Conservation (phyloP, 2,797 vertebrate species). For the Anabas testudineus region DNA sequence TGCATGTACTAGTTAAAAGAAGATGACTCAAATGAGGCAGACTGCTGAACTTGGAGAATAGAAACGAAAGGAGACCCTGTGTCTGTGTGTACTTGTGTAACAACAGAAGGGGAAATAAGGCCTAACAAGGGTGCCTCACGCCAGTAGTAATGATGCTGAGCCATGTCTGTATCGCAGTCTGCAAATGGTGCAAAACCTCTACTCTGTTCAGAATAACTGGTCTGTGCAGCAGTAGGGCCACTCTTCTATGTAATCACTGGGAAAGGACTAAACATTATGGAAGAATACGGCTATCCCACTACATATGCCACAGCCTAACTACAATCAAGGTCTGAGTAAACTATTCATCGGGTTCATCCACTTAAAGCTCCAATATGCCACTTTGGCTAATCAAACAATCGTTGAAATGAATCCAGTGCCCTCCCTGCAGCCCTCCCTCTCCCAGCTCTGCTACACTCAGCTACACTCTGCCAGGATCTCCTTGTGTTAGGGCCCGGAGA, state of each 20-base stretch:
- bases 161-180: background rate
- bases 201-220: background rate
- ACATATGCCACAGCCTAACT: too few relatives aligned
- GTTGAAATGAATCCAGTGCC: too few relatives aligned
- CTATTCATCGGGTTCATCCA: background rate
- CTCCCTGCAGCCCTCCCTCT: too few relatives aligned
- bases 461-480: too few relatives aligned
- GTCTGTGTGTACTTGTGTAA: background rate
- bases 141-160: background rate
- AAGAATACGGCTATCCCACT: constrained; percentile 4
- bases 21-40: constrained; percentile 49
- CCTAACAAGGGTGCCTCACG: background rate
- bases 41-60: constrained; percentile 16
- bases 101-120: background rate
- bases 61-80: background rate
- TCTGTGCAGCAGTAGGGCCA: background rate
- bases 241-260: background rate
- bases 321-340: background rate
- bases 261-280: background rate
- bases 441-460: too few relatives aligned
- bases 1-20: constrained; percentile 9
- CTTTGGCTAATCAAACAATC: too few relatives aligned
- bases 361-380: too few relatives aligned
- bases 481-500: too few relatives aligned
- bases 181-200: background rate